phyloP scores from a whole-genome alignment of 23 tunicate species.

The Aplidium turbinatum region DNA sequence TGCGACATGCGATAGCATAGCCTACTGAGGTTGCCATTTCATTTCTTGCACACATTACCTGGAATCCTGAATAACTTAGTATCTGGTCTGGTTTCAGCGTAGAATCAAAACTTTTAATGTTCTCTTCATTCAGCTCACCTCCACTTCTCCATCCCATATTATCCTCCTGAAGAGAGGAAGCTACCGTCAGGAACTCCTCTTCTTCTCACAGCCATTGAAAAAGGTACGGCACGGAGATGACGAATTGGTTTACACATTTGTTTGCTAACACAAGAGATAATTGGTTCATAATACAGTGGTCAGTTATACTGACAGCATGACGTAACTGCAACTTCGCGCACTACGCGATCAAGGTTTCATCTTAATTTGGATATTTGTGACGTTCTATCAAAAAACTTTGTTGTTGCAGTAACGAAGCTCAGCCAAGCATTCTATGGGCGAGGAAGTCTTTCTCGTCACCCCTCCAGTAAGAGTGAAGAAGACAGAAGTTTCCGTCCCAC shows the following conservation, averaged over 20 bases:
- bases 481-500: slow-evolving; percentile 36
- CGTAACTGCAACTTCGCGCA: too few relatives aligned
- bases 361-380: too few relatives aligned
- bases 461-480: slow-evolving; percentile 58
- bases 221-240: too few relatives aligned
- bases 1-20: background rate
- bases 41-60: background rate
- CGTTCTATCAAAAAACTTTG: too few relatives aligned
- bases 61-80: background rate
- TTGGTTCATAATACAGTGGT: too few relatives aligned
- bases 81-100: background rate
- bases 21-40: background rate
- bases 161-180: background rate
- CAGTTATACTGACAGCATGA: too few relatives aligned
- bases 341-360: too few relatives aligned
- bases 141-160: slow-evolving; percentile 34
- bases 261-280: too few relatives aligned
- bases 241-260: too few relatives aligned
- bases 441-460: slow-evolving; percentile 52
- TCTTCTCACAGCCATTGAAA: slow-evolving; percentile 66
- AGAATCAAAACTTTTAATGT: too few relatives aligned
- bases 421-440: slow-evolving; percentile 66
- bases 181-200: slow-evolving; percentile 42
- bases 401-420: slow-evolving; percentile 45
- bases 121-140: slow-evolving; percentile 59